Percentiles rank a stretch among this genome's conserved stretches.
These are phyloP conservation scores for Nomada fucata DNA, from an alignment of 2,888 invertebrate species.

Conservation along the genomic window DNA sequence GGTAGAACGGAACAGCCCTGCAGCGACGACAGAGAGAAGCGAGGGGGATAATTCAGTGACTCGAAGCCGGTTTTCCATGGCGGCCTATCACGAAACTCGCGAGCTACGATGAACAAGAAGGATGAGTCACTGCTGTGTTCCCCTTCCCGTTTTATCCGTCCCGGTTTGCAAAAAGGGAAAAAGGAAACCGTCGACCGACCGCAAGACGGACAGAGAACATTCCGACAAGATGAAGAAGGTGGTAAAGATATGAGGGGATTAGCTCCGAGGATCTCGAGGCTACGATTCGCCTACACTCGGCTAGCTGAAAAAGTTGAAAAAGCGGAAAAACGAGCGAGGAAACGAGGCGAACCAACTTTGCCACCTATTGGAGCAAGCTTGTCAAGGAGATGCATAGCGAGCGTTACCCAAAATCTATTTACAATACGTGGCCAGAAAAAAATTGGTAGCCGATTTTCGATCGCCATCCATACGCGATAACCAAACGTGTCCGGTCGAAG, in stretches of 20 bases:
- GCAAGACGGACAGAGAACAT: background rate
- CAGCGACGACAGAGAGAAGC: slow-evolving; percentile 14
- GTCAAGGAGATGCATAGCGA: slow-evolving; percentile 43
- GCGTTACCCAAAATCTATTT: no score
- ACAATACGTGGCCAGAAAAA: no score
- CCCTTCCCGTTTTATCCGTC: slow-evolving; percentile 59
- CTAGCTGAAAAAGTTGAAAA: slow-evolving; percentile 23
- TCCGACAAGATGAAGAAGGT: slow-evolving; percentile 50
- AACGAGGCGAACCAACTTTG: slow-evolving; percentile 21
- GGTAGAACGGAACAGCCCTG: slow-evolving; percentile 27
- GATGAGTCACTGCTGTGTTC: slow-evolving; percentile 72
- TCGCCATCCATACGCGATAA: background rate
- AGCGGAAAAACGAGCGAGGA: slow-evolving; percentile 11
- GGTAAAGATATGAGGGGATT: slow-evolving; percentile 65
- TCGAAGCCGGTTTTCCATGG: slow-evolving; percentile 72
- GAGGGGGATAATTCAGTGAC: slow-evolving; percentile 71
- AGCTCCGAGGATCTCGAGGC: slow-evolving; percentile 60
- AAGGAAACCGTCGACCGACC: slow-evolving; percentile 25
- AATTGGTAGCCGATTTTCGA: background rate
- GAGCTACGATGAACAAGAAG: slow-evolving; percentile 72
- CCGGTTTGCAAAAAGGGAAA: slow-evolving; percentile 47
- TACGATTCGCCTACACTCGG: slow-evolving; percentile 63
- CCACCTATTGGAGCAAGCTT: slow-evolving; percentile 59
- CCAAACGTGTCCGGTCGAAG: background rate
- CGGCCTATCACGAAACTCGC: slow-evolving; percentile 71